phyloP scores from a whole-genome alignment of 2,888 invertebrate species.

The Epirrhoe alternata region DNA sequence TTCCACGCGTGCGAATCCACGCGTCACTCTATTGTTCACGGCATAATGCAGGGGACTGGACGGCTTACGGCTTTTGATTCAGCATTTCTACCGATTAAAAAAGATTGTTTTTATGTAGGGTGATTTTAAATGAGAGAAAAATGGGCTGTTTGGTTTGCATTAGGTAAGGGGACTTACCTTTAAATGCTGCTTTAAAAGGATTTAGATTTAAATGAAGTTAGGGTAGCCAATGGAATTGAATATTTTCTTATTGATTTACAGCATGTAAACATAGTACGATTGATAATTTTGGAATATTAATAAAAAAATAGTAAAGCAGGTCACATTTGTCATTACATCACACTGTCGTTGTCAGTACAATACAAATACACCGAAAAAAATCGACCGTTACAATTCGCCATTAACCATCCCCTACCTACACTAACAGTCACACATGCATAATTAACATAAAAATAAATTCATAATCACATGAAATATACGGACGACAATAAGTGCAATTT shows the following conservation, averaged over 20 bases:
- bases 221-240: background rate
- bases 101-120: constrained; percentile 57
- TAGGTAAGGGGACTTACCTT: constrained; percentile 37
- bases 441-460: constrained; percentile 83
- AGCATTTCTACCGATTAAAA: constrained; percentile 63
- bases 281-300: background rate
- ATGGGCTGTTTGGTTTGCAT: constrained; percentile 41
- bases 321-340: constrained; percentile 19
- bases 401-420: constrained; percentile 57
- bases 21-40: constrained; percentile 63
- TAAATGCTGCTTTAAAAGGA: constrained; percentile 24
- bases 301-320: background rate
- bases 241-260: background rate
- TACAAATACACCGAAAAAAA: constrained; percentile 31
- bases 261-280: background rate
- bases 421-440: constrained; percentile 55
- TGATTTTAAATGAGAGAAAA: constrained; percentile 39
- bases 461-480: constrained; percentile 79
- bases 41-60: constrained; percentile 60
- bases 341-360: background rate
- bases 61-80: constrained; percentile 51
- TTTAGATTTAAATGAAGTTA: constrained; percentile 11
- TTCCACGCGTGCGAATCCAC: constrained; percentile 62
- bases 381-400: constrained; percentile 55
- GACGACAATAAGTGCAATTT: constrained; percentile 82